Evolutionary conservation across 2,888 invertebrate genomes (phyloP).

Genomic region (Cerceris ruficornis): DNA sequence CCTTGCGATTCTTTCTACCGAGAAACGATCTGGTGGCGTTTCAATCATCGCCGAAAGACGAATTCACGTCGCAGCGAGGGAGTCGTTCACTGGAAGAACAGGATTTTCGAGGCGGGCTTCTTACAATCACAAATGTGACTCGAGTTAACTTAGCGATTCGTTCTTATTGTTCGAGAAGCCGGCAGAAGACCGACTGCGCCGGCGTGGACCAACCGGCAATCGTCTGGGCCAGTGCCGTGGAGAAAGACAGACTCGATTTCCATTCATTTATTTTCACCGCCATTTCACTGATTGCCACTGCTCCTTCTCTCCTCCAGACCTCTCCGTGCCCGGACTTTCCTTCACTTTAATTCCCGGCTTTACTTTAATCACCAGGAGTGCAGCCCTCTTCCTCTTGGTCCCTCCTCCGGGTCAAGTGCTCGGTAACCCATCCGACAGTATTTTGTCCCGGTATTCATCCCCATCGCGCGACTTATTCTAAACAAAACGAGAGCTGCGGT

Average conservation of each 20-base stretch:
- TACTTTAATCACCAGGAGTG: conserved; percentile 78
- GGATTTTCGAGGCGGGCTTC: conserved; percentile 60
- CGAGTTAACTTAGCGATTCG: conserved; percentile 73
- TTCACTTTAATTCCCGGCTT: conserved; percentile 76
- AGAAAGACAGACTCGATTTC: conserved; percentile 78
- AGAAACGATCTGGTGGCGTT: conserved; percentile 10
- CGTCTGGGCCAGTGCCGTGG: conserved; percentile 50
- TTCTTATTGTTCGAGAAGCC: conserved; percentile 70
- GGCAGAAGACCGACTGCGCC: conserved; percentile 55
- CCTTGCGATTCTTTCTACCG: no score
- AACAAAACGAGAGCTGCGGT: conserved; percentile 33
- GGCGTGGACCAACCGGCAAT: conserved; percentile 22
- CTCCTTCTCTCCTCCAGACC: conserved; percentile 44
- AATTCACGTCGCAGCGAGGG: conserved; percentile 42
- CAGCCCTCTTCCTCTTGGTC: conserved; percentile 55
- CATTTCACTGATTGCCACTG: conserved; percentile 79
- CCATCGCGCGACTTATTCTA: conserved; percentile 41
- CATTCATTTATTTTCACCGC: conserved; percentile 80
- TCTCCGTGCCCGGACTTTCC: conserved; percentile 45
- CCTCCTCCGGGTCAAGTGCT: conserved; percentile 72
- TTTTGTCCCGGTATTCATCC: conserved; percentile 40
- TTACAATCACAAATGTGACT: conserved; percentile 77
- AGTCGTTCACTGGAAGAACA: conserved; percentile 52
- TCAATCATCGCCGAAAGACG: conserved; percentile 33
- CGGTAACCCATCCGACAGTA: conserved; percentile 63